Percentiles rank a stretch among this genome's conserved stretches.
Conservation (phyloP, 2,888 invertebrate genomes). For the Archips crataeganus region DNA sequence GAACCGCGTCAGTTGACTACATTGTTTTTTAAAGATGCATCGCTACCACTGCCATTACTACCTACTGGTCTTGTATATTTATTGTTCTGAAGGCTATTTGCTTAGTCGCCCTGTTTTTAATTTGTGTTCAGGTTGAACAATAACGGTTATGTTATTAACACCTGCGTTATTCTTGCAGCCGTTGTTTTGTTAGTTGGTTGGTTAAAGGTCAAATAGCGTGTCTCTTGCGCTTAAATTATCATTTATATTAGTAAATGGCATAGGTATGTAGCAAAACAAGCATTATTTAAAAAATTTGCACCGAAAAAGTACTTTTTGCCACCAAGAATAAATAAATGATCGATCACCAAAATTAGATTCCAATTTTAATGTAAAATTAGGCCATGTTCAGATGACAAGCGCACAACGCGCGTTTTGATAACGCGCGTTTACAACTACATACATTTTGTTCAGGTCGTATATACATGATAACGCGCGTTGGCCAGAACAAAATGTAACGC, state of each 20-base stretch:
- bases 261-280: too few species aligned
- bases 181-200: constrained; percentile 26
- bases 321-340: too few species aligned
- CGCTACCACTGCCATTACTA: background rate
- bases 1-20: background rate
- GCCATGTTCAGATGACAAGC: too few species aligned
- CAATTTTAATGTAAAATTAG: too few species aligned
- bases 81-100: background rate
- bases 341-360: too few species aligned
- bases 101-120: background rate
- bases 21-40: background rate
- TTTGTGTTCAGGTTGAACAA: constrained; percentile 18
- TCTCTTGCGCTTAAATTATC: constrained; percentile 9
- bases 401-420: too few species aligned
- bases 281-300: too few species aligned
- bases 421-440: too few species aligned
- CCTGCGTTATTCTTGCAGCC: constrained; percentile 28
- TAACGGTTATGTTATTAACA: constrained; percentile 23
- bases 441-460: too few species aligned
- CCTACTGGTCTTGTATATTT: background rate
- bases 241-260: background rate
- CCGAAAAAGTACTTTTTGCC: too few species aligned
- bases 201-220: constrained; percentile 27
- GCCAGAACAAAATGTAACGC: too few species aligned
- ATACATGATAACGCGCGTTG: too few species aligned